Evolutionary conservation across 1,140 invertebrate genomes (phyloP).

Genomic region (Bathynomus jamesi): DNA sequence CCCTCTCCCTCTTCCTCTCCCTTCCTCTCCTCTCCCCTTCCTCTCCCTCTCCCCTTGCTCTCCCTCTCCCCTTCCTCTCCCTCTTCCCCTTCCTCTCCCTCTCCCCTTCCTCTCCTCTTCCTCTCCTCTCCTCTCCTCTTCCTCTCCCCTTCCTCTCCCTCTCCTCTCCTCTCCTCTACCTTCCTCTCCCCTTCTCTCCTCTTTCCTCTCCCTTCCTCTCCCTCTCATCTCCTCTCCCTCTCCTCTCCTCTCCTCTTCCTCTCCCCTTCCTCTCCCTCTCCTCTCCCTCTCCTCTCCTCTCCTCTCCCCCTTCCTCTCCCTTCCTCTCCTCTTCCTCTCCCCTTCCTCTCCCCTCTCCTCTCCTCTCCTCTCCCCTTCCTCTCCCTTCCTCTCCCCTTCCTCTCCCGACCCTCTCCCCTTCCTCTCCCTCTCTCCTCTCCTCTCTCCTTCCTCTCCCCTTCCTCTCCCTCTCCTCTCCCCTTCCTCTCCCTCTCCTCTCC

Average conservation of each 20-base stretch:
- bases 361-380: neutral
- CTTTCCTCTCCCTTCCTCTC: neutral
- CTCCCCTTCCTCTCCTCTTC: neutral
- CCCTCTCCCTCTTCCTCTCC: too few species aligned
- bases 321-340: neutral
- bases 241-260: neutral
- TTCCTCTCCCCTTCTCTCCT: neutral
- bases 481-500: neutral
- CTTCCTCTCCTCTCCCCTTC: neutral
- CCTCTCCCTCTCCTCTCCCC: neutral
- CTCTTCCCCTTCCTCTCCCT: neutral
- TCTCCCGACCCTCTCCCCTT: neutral
- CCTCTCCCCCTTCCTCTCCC: neutral
- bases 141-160: neutral
- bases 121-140: neutral
- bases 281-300: neutral
- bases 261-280: neutral
- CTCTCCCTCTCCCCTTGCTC: neutral
- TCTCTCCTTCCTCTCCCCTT: neutral
- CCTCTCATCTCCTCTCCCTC: neutral
- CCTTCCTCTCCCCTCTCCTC: neutral
- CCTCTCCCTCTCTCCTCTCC: neutral
- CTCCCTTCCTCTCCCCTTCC: neutral
- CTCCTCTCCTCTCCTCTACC: neutral
- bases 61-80: neutral